phyloP scores from a whole-genome alignment of 2,113 vertebrate genomes.

The Aviceda subcristata region DNA sequence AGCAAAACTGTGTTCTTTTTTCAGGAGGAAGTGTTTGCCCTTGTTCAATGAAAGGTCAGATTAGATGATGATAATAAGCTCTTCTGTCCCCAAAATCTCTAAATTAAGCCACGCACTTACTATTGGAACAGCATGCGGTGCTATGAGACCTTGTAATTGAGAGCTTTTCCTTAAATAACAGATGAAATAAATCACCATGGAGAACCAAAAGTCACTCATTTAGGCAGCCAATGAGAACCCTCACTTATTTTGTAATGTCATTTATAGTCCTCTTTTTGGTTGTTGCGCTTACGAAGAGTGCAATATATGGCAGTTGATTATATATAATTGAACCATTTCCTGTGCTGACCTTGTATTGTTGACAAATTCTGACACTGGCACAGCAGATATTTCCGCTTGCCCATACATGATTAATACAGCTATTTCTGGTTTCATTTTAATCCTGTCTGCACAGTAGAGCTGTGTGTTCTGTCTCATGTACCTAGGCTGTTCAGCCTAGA shows the following conservation, averaged over 20 bases:
- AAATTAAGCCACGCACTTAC: background rate
- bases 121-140: background rate
- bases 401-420: background rate
- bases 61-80: background rate
- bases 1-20: background rate
- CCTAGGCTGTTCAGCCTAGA: background rate
- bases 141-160: background rate
- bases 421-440: background rate
- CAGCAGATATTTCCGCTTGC: background rate
- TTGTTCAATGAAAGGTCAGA: background rate
- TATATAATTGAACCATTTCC: background rate
- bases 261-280: background rate
- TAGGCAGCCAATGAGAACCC: background rate
- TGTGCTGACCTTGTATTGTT: background rate
- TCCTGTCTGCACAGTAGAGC: background rate
- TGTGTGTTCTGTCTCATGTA: background rate
- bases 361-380: slow-evolving; percentile 10
- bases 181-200: background rate
- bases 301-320: background rate
- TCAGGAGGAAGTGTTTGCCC: background rate
- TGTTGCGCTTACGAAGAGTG: background rate
- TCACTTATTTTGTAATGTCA: background rate
- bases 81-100: background rate
- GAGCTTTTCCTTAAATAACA: background rate
- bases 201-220: background rate